Conservation (phyloP, 1,140 invertebrate genomes). For the Habropoda laboriosa region DNA sequence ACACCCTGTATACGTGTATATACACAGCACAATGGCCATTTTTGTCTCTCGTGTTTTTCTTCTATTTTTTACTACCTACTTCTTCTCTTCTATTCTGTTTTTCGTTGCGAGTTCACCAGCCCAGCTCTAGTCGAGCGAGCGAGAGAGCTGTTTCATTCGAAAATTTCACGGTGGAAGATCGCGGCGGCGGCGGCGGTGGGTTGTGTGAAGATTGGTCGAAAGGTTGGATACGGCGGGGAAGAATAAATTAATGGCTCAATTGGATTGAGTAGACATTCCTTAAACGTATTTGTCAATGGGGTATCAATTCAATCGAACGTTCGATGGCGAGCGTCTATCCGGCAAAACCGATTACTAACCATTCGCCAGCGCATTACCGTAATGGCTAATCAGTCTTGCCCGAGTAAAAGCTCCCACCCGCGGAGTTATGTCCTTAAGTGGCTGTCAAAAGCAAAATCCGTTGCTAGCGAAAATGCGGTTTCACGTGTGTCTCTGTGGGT, state of each 20-base stretch:
- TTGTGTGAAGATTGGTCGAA: no score
- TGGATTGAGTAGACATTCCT: conserved; percentile 2
- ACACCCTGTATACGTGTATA: no score
- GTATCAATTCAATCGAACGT: conserved; percentile 32
- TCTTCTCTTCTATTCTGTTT: not conserved
- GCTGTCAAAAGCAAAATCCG: conserved; percentile 22
- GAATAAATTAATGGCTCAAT: conserved; percentile 43
- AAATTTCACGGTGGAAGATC: not conserved
- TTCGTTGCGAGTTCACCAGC: not conserved
- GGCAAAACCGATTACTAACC: conserved; percentile 9
- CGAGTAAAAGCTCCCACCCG: not conserved
- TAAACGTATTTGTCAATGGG: conserved; percentile 42
- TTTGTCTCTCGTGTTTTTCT: not conserved
- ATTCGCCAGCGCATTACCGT: conserved; percentile 26
- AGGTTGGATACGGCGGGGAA: not conserved
- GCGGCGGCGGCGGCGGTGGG: not conserved
- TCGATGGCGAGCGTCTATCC: not conserved
- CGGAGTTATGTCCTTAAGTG: not conserved
- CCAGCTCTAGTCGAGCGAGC: not conserved
- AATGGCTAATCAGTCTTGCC: conserved; percentile 28
- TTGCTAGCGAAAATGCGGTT: not conserved
- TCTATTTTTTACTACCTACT: not conserved
- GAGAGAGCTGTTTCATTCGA: not conserved
- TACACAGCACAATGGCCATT: not conserved
- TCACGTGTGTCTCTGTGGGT: not conserved